Evolutionary conservation across 1,140 invertebrate genomes (phyloP).

Genomic region (Drosophila kikkawai): DNA sequence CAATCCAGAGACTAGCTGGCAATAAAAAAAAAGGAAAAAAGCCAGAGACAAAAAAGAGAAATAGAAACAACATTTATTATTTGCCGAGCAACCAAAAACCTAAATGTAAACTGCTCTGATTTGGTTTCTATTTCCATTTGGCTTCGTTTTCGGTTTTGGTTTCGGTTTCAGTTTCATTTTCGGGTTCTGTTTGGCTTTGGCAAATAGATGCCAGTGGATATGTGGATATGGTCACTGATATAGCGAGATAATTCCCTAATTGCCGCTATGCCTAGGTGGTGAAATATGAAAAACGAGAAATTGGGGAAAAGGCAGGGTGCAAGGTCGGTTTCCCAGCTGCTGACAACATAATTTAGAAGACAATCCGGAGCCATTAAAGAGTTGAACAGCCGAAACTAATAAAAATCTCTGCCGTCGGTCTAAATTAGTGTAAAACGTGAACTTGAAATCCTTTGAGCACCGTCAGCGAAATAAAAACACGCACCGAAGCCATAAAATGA

Average conservation of each 20-base stretch:
- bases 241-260: constrained; percentile 57
- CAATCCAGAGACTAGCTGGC: constrained; percentile 60
- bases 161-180: constrained; percentile 39
- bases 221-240: constrained; percentile 42
- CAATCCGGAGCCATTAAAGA: constrained; percentile 70
- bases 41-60: constrained; percentile 30
- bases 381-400: constrained; percentile 50
- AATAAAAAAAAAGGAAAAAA: constrained; percentile 39
- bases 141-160: constrained; percentile 17
- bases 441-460: constrained; percentile 83
- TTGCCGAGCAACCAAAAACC: constrained; percentile 67
- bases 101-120: constrained; percentile 79
- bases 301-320: constrained; percentile 15
- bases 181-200: constrained; percentile 34
- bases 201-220: constrained; percentile 46
- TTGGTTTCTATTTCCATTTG: constrained; percentile 52
- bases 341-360: constrained; percentile 72
- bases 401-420: constrained; percentile 39
- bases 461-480: constrained; percentile 78
- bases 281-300: constrained; percentile 34
- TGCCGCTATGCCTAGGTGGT: constrained; percentile 32
- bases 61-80: constrained; percentile 57
- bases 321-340: constrained; percentile 60
- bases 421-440: constrained; percentile 78
- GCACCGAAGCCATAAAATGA: constrained; percentile 78